Evolutionary conservation across 2,113 vertebrate species (phyloP).

Genomic region (Etheostoma cragini): DNA sequence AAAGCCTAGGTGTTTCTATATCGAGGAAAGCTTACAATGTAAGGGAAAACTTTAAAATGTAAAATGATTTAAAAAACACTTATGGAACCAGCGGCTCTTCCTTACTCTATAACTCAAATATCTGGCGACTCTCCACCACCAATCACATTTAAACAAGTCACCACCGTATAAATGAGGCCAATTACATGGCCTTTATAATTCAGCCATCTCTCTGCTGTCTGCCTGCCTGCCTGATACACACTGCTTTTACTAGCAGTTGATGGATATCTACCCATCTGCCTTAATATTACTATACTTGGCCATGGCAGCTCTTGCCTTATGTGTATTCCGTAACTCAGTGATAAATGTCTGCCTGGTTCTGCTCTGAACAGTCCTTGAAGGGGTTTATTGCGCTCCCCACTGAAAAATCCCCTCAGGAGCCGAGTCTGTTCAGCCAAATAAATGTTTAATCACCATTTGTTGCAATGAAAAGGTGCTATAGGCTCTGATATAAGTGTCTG

Average conservation of each 20-base stretch:
- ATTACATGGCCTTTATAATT: constrained; percentile 9
- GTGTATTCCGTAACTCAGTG: constrained; percentile 38
- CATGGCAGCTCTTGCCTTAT: constrained; percentile 26
- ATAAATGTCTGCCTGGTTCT: constrained; percentile 50
- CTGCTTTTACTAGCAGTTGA: constrained; percentile 24
- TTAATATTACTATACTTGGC: constrained; percentile 32
- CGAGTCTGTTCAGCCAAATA: constrained; percentile 23
- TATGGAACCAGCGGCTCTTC: not conserved
- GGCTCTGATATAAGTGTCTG: constrained; percentile 41
- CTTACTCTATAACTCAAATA: not conserved
- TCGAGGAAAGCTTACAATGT: not conserved
- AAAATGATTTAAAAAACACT: not conserved
- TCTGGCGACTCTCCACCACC: not conserved
- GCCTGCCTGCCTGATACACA: not conserved
- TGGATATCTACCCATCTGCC: constrained; percentile 26
- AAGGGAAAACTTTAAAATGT: not conserved
- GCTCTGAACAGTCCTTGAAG: constrained; percentile 17
- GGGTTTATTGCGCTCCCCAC: constrained; percentile 30
- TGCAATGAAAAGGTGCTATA: constrained; percentile 33
- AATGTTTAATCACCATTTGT: constrained; percentile 42
- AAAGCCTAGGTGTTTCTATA: not conserved
- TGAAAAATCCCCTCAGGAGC: constrained; percentile 37
- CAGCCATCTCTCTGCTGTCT: not conserved
- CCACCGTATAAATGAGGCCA: constrained; percentile 15
- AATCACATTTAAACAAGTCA: not conserved